Conservation (phyloP, 2,113 vertebrate species). For the Rhinopomastus cyanomelas region DNA sequence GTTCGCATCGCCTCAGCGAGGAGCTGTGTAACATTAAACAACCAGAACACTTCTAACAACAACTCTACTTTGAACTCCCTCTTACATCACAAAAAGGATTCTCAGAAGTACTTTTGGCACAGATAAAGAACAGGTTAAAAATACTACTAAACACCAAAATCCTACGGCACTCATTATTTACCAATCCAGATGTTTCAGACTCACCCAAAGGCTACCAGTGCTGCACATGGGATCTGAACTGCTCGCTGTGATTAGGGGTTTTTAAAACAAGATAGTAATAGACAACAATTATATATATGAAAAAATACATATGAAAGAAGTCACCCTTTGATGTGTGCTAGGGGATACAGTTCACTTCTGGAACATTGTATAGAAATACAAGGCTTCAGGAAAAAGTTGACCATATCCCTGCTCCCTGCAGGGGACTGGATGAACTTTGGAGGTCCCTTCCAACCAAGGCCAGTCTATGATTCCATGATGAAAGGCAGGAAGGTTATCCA, state of each 20-base stretch:
- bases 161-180: not conserved
- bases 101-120: not conserved
- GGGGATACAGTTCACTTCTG: not conserved
- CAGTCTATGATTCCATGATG: too few species aligned
- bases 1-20: conserved; percentile 18
- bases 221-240: not conserved
- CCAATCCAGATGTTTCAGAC: not conserved
- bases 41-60: conserved; percentile 2
- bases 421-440: too few species aligned
- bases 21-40: conserved; percentile 29
- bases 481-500: not conserved
- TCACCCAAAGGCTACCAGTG: not conserved
- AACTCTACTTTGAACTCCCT: not conserved
- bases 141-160: not conserved
- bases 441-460: too few species aligned
- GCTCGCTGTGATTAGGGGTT: not conserved
- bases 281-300: not conserved
- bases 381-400: not conserved
- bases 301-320: not conserved
- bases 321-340: not conserved
- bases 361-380: not conserved
- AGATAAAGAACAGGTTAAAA: conserved; percentile 11
- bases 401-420: not conserved
- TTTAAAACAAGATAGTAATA: not conserved
- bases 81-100: not conserved